These are phyloP conservation scores for Malacoctenus gilli DNA, from an alignment of 2,797 vertebrate genomes.

Conservation along the genomic window DNA sequence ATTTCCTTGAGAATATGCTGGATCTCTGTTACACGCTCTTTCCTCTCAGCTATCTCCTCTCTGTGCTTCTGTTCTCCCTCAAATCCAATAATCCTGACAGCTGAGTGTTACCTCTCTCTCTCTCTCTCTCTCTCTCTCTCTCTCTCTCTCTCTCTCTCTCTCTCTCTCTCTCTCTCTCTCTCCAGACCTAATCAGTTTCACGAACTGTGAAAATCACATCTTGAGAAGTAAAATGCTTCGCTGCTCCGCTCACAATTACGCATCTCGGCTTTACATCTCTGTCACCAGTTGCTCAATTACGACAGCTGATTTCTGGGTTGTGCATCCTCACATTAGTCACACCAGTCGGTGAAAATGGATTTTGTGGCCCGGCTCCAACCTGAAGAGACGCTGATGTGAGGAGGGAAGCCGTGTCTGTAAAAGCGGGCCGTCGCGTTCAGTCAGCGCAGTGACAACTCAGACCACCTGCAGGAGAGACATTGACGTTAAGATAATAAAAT, in stretches of 20 bases:
- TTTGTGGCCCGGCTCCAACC: constrained; percentile 20
- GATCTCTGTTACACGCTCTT: background rate
- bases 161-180: constrained; percentile 5
- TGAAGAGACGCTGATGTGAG: background rate
- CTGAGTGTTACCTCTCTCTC: constrained; percentile 4
- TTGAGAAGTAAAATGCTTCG: no score
- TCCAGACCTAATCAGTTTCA: constrained; percentile 13
- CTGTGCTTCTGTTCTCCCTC: background rate
- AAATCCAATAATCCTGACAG: constrained; percentile 4
- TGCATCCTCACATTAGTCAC: constrained; percentile 8
- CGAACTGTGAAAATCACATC: background rate
- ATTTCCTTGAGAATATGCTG: constrained; percentile 1
- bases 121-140: constrained; percentile 10
- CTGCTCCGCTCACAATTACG: background rate
- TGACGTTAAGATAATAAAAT: no score
- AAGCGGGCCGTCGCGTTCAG: no score
- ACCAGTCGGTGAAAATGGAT: constrained; percentile 8
- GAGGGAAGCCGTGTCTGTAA: no score
- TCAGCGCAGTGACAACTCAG: no score
- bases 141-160: constrained; percentile 8
- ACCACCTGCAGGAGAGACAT: no score
- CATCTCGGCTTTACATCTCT: background rate
- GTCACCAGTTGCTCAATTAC: constrained; percentile 21
- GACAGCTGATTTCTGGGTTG: constrained; percentile 20
- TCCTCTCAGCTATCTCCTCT: background rate